phyloP scores from a whole-genome alignment of 2,113 vertebrate genomes.

The Eonycteris spelaea region DNA sequence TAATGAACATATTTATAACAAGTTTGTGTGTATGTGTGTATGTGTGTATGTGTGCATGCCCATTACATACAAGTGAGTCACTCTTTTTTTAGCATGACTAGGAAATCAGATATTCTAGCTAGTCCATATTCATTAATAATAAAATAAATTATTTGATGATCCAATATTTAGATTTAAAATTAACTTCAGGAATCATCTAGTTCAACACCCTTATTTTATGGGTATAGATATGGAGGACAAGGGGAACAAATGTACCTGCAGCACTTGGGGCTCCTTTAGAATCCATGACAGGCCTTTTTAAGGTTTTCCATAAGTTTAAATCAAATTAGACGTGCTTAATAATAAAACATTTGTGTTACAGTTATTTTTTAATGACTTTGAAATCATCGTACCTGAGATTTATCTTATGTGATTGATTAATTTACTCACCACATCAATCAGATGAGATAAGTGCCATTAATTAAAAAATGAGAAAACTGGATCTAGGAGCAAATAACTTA shows the following conservation, averaged over 20 bases:
- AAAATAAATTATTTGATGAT: neutral
- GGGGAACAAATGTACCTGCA: neutral
- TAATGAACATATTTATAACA: neutral
- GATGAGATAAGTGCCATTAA: neutral
- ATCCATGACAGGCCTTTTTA: neutral
- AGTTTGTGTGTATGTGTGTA: neutral
- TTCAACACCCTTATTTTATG: neutral
- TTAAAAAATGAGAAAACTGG: neutral
- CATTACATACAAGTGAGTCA: neutral
- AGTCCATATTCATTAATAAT: neutral
- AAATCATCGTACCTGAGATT: neutral
- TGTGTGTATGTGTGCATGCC: no score
- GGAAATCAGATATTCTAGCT: neutral
- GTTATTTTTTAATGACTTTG: neutral
- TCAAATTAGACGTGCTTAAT: neutral
- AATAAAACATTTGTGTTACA: neutral
- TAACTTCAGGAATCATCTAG: neutral
- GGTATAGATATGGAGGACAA: neutral
- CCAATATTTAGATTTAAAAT: neutral
- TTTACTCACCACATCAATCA: neutral
- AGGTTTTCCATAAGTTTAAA: neutral
- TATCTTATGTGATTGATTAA: neutral
- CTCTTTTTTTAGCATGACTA: neutral
- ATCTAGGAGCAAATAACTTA: neutral
- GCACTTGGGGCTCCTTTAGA: neutral